Conservation (phyloP, 2,888 invertebrate species). For the Dynastes maya region DNA sequence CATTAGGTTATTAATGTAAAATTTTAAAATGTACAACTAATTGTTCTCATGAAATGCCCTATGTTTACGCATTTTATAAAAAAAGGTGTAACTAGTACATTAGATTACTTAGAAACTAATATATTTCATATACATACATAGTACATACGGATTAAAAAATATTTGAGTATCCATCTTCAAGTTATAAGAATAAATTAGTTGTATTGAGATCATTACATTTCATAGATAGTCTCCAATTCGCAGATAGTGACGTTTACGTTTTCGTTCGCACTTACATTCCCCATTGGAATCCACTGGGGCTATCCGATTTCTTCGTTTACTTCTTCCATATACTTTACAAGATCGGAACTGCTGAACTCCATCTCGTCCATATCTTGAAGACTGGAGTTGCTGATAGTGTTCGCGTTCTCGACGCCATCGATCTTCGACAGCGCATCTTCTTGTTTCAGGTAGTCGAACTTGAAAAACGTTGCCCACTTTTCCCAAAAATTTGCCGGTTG, state of each 20-base stretch:
- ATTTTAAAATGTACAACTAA: too few relatives aligned
- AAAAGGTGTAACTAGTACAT: too few relatives aligned
- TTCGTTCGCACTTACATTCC: constrained; percentile 23
- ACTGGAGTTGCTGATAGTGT: constrained; percentile 82
- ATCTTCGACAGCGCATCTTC: constrained; percentile 42
- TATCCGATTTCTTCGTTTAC: constrained; percentile 71
- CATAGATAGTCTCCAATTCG: constrained; percentile 52
- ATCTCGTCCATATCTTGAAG: constrained; percentile 81
- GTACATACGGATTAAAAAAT: not conserved
- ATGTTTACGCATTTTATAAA: too few relatives aligned
- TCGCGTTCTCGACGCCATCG: constrained; percentile 57
- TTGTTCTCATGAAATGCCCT: too few relatives aligned
- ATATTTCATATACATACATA: too few relatives aligned
- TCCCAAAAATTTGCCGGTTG: constrained; percentile 43
- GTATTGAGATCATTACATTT: constrained; percentile 52
- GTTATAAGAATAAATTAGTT: not conserved
- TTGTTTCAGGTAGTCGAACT: constrained; percentile 39
- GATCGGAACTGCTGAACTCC: constrained; percentile 79
- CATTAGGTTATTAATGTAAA: too few relatives aligned
- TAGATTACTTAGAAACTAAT: too few relatives aligned
- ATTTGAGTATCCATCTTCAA: constrained; percentile 14
- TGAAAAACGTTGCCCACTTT: constrained; percentile 47
- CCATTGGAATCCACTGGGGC: constrained; percentile 52
- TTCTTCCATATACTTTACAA: constrained; percentile 81
- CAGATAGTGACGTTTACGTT: constrained; percentile 24